Base-by-base conservation (phyloP, 2,113 vertebrate species). In the Periophthalmus modestus region DNA sequence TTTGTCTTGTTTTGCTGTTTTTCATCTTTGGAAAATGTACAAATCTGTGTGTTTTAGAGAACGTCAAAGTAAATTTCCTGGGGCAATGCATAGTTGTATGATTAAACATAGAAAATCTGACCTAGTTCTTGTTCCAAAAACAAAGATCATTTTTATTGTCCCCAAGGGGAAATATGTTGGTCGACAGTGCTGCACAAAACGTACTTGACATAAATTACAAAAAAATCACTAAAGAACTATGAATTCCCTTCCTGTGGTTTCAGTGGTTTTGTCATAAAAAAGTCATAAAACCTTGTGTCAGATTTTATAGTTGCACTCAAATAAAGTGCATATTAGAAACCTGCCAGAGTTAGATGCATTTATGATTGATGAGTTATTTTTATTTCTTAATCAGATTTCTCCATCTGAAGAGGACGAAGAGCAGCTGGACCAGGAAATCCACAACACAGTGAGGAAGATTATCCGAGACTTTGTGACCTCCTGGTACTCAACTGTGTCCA, bases 381-480 rank as follows among this genome's bases (percentile, higher is more conserved):
- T n/a, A 18, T 62, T 7, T 66, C 0, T 55, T 24, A 65, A 71
- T 59, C 61, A 92, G 91, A 82, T 81, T 13, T 78, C 80, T 13
- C 80, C 36, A 0, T 87, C 90, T 19, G 83, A 84, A 0, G 90
- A 93, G 0, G 90, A 93, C 0, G 91, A 93, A 62, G 21, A 3
- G 11, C 55, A 81, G 46, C 85, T 97, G 87, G 92, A 95, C 46
- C 71, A 85, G 23, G 95, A 97, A 90, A 96, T 97, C 12, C 71
- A 91, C 36, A 73, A 84, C 80, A 95, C 93, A 0, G 79, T 97
- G 59, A 89, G 19, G 7, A 97, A 98, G 83, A 95, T 99, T 72
- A 86, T 98, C 69, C 86, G 96, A 33, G 97, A 99, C 75, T 99
- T 99, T 28, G 96, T 98, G 14, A 90, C 94, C 0, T 97, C 96